Conservation (phyloP, 2,113 vertebrate species). For the Ochotona curzoniae region DNA sequence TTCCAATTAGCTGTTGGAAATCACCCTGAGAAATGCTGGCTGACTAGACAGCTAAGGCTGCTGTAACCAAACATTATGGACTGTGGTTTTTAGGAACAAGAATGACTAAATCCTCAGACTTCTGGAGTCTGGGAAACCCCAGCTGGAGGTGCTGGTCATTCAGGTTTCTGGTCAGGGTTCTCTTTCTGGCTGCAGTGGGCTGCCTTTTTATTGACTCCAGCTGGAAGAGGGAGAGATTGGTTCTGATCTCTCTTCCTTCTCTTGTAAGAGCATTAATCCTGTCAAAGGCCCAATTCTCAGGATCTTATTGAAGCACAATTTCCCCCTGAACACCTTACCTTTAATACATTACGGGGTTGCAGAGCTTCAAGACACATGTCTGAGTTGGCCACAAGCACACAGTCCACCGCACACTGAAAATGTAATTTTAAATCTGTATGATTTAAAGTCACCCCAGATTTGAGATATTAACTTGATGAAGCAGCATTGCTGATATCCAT, state of each 20-base stretch:
- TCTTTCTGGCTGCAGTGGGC: not conserved
- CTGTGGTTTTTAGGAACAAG: not conserved
- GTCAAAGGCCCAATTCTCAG: not conserved
- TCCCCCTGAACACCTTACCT: not conserved
- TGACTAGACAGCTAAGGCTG: not conserved
- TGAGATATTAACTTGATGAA: not conserved
- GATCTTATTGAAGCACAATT: not conserved
- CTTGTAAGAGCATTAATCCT: not conserved
- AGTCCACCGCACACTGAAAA: not conserved
- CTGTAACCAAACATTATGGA: not conserved
- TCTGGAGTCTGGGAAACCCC: not conserved
- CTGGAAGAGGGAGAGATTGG: not conserved
- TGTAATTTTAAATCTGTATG: not conserved
- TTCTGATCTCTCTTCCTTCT: not conserved
- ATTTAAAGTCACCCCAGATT: constrained; percentile 18
- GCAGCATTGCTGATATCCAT: not conserved
- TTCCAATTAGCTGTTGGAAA: not conserved
- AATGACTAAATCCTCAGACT: not conserved
- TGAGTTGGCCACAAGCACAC: not conserved
- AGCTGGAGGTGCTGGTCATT: not conserved
- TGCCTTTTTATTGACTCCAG: not conserved
- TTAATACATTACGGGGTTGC: not conserved
- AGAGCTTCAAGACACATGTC: not conserved
- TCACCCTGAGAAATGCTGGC: not conserved
- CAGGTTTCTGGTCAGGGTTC: not conserved